These are phyloP conservation scores for Cyclura pinguis DNA, from an alignment of 2,797 vertebrate species.

Conservation along the genomic window DNA sequence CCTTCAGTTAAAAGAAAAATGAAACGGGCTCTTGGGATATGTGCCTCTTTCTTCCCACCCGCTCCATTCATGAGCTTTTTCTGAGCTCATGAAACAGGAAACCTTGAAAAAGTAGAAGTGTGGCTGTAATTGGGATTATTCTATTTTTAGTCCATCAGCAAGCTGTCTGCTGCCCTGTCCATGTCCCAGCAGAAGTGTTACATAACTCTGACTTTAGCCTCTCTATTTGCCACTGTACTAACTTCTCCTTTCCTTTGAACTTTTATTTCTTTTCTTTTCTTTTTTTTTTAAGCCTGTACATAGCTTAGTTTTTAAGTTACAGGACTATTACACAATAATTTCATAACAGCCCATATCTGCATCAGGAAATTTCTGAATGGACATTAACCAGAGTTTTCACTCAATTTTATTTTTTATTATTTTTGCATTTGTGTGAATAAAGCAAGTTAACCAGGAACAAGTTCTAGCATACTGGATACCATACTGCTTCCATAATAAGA, in stretches of 20 bases:
- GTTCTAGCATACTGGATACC: background rate
- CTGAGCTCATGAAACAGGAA: slow-evolving; percentile 57
- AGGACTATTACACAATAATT: slow-evolving; percentile 33
- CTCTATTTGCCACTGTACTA: slow-evolving; percentile 39
- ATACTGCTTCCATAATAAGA: background rate
- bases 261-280: background rate
- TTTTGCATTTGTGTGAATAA: too few species aligned
- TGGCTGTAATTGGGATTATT: slow-evolving; percentile 77
- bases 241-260: slow-evolving; percentile 28
- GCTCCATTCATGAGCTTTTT: background rate
- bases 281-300: background rate
- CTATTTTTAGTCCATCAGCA: slow-evolving; percentile 77
- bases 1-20: background rate
- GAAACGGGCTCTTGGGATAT: background rate
- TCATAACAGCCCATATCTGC: background rate
- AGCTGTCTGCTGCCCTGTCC: slow-evolving; percentile 72
- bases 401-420: background rate
- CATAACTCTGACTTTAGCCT: slow-evolving; percentile 61
- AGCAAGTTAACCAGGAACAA: background rate
- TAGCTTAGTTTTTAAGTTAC: fast-evolving
- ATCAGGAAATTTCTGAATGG: slow-evolving; percentile 33
- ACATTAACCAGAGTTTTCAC: slow-evolving; percentile 22
- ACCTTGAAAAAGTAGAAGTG: slow-evolving; percentile 67
- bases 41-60: background rate
- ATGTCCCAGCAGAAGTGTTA: slow-evolving; percentile 69